phyloP scores from a whole-genome alignment of 2,888 invertebrate species.

The Aplocera efformata region DNA sequence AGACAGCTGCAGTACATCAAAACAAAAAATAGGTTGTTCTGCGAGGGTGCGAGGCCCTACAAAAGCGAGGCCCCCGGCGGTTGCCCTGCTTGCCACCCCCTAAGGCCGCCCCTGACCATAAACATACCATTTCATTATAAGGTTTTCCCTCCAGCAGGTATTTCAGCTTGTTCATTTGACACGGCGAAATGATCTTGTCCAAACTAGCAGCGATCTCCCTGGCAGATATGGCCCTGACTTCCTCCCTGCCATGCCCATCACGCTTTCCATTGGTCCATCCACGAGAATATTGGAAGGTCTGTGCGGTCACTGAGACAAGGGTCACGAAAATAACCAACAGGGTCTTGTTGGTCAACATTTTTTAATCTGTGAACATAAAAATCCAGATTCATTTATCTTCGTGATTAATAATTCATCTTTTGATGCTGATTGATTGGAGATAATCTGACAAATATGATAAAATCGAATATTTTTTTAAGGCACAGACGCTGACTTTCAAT shows the following conservation, averaged over 20 bases:
- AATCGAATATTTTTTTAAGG: no score
- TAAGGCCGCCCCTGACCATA: no score
- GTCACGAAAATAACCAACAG: conserved; percentile 62
- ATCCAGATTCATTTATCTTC: no score
- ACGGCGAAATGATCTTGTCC: conserved; percentile 63
- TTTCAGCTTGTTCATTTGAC: conserved; percentile 74
- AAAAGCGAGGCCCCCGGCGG: no score
- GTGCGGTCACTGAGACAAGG: conserved; percentile 73
- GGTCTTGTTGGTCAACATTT: conserved; percentile 53
- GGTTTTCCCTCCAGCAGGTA: conserved; percentile 75
- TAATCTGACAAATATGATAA: no score
- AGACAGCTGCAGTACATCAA: no score
- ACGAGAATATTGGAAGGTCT: conserved; percentile 88
- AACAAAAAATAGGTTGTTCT: no score
- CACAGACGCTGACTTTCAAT: no score
- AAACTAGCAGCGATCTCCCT: conserved; percentile 42
- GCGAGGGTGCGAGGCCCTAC: no score
- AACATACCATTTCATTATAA: conserved; percentile 70
- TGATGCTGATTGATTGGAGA: no score
- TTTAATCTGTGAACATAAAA: conserved; percentile 29
- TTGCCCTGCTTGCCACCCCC: no score
- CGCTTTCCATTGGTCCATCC: conserved; percentile 89
- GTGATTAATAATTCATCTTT: no score
- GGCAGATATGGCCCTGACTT: conserved; percentile 26
- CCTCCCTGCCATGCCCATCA: conserved; percentile 46